phyloP scores from a whole-genome alignment of 2,888 invertebrate genomes.

The Watsonalla binaria region DNA sequence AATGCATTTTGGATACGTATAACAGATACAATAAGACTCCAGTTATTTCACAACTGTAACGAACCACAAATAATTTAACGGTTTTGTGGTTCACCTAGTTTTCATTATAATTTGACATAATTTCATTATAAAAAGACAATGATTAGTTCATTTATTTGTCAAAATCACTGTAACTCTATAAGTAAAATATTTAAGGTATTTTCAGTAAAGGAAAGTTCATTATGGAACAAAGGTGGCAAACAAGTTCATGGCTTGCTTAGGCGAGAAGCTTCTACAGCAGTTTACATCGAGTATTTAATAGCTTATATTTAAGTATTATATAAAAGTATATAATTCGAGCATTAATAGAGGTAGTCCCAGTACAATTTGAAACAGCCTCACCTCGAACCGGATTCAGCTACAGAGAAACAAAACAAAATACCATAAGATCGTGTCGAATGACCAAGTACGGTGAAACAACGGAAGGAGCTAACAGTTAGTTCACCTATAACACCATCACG shows the following conservation, averaged over 20 bases:
- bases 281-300: too few species aligned
- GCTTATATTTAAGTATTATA: too few species aligned
- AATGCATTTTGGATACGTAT: too few species aligned
- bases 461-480: slow-evolving; percentile 55
- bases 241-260: too few species aligned
- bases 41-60: slow-evolving; percentile 40
- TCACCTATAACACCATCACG: slow-evolving; percentile 42
- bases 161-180: too few species aligned
- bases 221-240: too few species aligned
- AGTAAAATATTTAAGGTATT: too few species aligned
- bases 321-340: too few species aligned
- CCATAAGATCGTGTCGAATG: slow-evolving; percentile 21
- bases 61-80: slow-evolving; percentile 44
- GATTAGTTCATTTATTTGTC: too few species aligned
- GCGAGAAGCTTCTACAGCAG: too few species aligned
- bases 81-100: slow-evolving; percentile 28
- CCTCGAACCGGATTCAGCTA: background rate
- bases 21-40: slow-evolving; percentile 26
- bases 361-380: too few species aligned
- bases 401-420: slow-evolving; percentile 8
- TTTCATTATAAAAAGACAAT: slow-evolving; percentile 5
- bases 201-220: too few species aligned
- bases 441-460: slow-evolving; percentile 36
- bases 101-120: slow-evolving; percentile 31
- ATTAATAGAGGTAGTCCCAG: slow-evolving; percentile 9